These are phyloP conservation scores for Myotis lucifugus DNA, from an alignment of 2,113 vertebrate species.

Conservation along the genomic window DNA sequence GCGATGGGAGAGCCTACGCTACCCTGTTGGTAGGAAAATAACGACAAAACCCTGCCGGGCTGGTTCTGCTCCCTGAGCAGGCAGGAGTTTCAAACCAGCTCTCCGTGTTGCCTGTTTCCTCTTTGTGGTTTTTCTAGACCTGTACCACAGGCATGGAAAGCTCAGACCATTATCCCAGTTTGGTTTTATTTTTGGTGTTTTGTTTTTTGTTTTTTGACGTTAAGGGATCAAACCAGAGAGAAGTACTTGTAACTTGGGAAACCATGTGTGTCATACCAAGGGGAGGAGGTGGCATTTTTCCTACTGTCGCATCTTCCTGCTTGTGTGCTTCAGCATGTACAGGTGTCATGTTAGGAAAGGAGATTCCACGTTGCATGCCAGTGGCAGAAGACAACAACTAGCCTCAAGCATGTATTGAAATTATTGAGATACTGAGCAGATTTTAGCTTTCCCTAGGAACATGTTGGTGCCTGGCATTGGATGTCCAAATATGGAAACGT, in stretches of 20 bases:
- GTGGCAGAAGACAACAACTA: neutral
- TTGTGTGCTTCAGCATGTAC: neutral
- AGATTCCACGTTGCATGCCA: neutral
- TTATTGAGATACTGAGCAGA: neutral
- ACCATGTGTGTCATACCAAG: neutral
- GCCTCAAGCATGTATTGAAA: neutral
- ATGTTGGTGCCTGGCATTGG: neutral
- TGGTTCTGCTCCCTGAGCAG: neutral
- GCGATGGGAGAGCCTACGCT: neutral
- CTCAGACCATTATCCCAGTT: neutral
- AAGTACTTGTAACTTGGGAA: neutral
- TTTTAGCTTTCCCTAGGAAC: slow-evolving; percentile 14
- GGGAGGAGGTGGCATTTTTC: neutral
- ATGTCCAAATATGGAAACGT: neutral
- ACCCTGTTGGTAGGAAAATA: neutral
- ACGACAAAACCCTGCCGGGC: neutral
- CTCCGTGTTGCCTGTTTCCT: neutral
- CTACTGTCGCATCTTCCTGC: neutral
- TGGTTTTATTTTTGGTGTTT: neutral
- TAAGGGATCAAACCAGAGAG: neutral
- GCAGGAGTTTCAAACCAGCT: neutral
- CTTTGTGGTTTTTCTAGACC: neutral
- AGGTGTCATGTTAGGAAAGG: neutral
- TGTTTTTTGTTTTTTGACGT: neutral
- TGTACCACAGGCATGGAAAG: neutral